These are phyloP conservation scores for Aplodontia rufa DNA, from an alignment of 2,113 vertebrate genomes.

Conservation along the genomic window DNA sequence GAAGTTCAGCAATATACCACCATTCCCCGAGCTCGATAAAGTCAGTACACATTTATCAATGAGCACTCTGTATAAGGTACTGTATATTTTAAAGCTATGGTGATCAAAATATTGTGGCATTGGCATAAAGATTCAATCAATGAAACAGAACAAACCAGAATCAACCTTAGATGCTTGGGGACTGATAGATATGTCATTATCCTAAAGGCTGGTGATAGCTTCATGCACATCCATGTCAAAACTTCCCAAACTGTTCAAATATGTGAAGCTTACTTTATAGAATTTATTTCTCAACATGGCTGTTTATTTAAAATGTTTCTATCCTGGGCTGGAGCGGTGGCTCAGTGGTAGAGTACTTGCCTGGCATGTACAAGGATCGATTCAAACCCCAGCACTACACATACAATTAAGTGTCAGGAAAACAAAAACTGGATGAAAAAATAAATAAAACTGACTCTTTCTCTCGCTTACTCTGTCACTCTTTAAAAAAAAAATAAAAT, in stretches of 20 bases:
- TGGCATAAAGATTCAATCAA: not conserved
- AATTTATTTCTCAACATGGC: not conserved
- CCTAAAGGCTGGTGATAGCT: not conserved
- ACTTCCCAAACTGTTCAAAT: not conserved
- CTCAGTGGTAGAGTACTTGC: too few species aligned
- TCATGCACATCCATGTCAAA: not conserved
- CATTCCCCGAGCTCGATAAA: not conserved
- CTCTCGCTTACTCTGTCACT: too few species aligned
- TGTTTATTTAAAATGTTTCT: not conserved
- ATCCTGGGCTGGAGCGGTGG: too few species aligned
- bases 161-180: not conserved
- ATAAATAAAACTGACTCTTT: too few species aligned
- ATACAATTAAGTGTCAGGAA: too few species aligned
- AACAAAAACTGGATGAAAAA: too few species aligned
- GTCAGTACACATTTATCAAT: not conserved
- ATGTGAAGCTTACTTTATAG: not conserved
- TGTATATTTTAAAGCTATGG: not conserved
- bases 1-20: not conserved
- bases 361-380: too few species aligned
- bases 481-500: too few species aligned
- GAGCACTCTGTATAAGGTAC: not conserved
- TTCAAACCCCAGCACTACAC: too few species aligned
- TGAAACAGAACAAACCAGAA: not conserved
- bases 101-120: not conserved
- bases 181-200: not conserved